Percentiles rank a stretch among this genome's conserved stretches.
Conservation (phyloP, 37 sponge, comb jelly and placozoan species). For the Agelas oroides region DNA sequence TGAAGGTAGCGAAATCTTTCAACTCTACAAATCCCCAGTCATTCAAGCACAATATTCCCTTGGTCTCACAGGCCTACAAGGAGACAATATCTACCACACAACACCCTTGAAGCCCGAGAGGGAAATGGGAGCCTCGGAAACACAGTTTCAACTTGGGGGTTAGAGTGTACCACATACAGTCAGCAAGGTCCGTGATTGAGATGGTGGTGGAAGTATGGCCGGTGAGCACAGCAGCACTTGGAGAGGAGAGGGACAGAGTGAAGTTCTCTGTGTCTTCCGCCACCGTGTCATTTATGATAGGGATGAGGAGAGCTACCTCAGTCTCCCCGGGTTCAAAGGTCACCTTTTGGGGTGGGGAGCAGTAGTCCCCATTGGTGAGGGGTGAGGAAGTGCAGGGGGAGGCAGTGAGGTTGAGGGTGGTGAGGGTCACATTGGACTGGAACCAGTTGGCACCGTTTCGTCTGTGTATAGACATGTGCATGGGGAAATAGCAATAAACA, state of each 20-base stretch:
- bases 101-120: no score
- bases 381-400: background rate
- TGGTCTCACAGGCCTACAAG: no score
- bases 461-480: background rate
- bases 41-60: no score
- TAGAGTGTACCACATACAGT: conserved; percentile 39
- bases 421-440: conserved; percentile 15
- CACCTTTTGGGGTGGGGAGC: background rate
- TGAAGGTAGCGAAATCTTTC: no score
- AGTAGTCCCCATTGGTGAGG: conserved; percentile 21
- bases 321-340: conserved; percentile 12
- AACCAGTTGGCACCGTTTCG: conserved; percentile 26
- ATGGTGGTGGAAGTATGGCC: background rate
- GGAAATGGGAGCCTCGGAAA: no score
- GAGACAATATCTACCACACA: no score
- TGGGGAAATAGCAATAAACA: background rate
- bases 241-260: background rate
- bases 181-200: conserved; percentile 43
- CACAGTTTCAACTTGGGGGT: no score
- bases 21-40: no score
- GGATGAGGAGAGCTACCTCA: background rate
- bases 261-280: conserved; percentile 41
- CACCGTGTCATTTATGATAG: conserved; percentile 7
- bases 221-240: background rate
- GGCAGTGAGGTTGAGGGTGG: background rate